phyloP scores from a whole-genome alignment of 1,140 invertebrate genomes.

The Ceratina calcarata region DNA sequence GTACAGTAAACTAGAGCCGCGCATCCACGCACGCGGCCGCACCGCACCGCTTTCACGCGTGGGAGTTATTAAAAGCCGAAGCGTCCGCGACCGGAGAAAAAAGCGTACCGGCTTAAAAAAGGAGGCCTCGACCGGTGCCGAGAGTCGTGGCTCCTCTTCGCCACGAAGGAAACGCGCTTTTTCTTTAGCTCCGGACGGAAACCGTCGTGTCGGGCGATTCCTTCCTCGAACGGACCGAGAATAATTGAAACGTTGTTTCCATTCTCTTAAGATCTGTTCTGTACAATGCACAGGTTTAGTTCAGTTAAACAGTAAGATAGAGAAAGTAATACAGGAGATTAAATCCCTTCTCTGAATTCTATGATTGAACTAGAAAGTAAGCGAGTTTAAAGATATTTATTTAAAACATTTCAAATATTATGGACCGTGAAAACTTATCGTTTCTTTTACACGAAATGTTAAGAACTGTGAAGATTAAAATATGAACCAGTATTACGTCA shows the following conservation, averaged over 20 bases:
- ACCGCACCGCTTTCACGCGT: conserved; percentile 56
- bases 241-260: conserved; percentile 39
- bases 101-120: conserved; percentile 59
- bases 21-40: conserved; percentile 16
- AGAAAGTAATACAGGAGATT: too few species aligned
- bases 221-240: not conserved
- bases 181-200: not conserved
- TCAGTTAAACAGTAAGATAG: too few species aligned
- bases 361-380: too few species aligned
- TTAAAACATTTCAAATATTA: too few species aligned
- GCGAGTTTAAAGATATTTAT: too few species aligned
- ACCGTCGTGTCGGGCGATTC: not conserved
- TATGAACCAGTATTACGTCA: too few species aligned
- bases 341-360: too few species aligned
- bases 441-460: too few species aligned
- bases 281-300: too few species aligned
- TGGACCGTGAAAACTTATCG: too few species aligned
- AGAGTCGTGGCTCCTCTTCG: conserved; percentile 34
- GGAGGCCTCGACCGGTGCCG: conserved; percentile 46
- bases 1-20: conserved; percentile 55
- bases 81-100: conserved; percentile 51
- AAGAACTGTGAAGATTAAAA: too few species aligned
- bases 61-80: conserved; percentile 72
- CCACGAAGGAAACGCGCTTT: not conserved
- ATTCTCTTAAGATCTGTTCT: not conserved